Evolutionary conservation across 2,888 invertebrate species (phyloP).

Genomic region (Drosophila suboccidentalis): DNA sequence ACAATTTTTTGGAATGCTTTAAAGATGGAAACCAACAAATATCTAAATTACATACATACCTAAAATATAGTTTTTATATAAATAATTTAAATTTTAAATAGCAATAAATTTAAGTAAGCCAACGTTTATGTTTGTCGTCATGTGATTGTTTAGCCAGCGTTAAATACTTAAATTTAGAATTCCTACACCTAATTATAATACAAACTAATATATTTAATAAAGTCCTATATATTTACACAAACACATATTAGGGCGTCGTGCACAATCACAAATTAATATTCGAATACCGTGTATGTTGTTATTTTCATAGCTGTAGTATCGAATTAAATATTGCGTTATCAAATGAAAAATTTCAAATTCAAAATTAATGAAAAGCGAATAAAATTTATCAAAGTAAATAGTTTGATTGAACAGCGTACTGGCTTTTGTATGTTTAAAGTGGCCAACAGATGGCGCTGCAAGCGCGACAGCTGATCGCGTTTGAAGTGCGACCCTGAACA

Average conservation of each 20-base stretch:
- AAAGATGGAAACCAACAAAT: conserved; percentile 37
- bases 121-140: conserved; percentile 65
- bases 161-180: conserved; percentile 40
- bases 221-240: conserved; percentile 46
- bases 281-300: conserved; percentile 9
- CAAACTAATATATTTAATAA: conserved; percentile 34
- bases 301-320: conserved; percentile 37
- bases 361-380: conserved; percentile 39
- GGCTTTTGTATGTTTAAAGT: neutral
- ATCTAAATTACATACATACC: conserved; percentile 50
- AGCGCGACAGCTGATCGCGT: conserved; percentile 48
- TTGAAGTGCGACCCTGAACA: conserved; percentile 27
- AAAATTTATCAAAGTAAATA: conserved; percentile 39
- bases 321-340: conserved; percentile 35
- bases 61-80: conserved; percentile 50
- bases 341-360: conserved; percentile 26
- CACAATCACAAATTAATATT: conserved; percentile 62
- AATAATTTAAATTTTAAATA: conserved; percentile 42
- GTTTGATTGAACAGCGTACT: neutral
- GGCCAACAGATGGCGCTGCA: conserved; percentile 31
- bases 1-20: conserved; percentile 65
- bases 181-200: conserved; percentile 23
- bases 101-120: conserved; percentile 52
- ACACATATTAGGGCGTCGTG: conserved; percentile 58
- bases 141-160: conserved; percentile 64